Base-by-base conservation (phyloP, 2,797 vertebrate species). In the Schizopygopsis malacanthus region DNA sequence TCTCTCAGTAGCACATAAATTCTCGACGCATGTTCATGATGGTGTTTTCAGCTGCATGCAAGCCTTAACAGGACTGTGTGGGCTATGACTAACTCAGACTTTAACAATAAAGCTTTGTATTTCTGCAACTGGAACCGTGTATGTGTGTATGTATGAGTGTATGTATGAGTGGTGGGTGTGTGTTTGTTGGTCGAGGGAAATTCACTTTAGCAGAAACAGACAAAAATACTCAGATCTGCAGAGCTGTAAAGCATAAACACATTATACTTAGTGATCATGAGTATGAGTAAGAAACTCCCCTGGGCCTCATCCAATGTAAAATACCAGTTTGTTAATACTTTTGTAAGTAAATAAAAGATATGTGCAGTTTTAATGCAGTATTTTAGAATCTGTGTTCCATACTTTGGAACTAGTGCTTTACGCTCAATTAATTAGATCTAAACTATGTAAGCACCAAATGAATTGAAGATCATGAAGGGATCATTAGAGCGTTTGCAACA, bases 81-180 rank as follows among this genome's bases (percentile, higher is more conserved):
- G 83, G 70, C 81, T 82, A 45, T 76, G 75, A 87, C 83, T 73
- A 61, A 87, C 86, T 86, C 72, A 43, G 84, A 79, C 87, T 79
- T 75, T 86, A 93, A 94, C 92, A 92, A 90, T 86, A 69, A 87
- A 87, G 84, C 93, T 94, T 95, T 95, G 92, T 94, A 76, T 85
- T 91, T 81, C 86, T 87, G 43, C 61, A 71, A 75, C 81, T 47
- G 22, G 52, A 73, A 87, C 63, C 61, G 2, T 71, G 72, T 80
- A 39, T 61, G 67, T 63, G 70, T 50, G 85, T 76, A 83, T 73
- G 85, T 85, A 20, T 69, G 78, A 45, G n/a, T 78, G 10, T 39
- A 16, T 65, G 41, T 41, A 41, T 47, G 47, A 47, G 47, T 79
- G 52, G 56, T 67, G 69, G 1, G 45, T 81, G 37, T 81, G 37